Evolutionary conservation across 2,113 vertebrate species (phyloP), one percentile per base, ranked within the genome.

Genomic region (Regulus satrapa): DNA sequence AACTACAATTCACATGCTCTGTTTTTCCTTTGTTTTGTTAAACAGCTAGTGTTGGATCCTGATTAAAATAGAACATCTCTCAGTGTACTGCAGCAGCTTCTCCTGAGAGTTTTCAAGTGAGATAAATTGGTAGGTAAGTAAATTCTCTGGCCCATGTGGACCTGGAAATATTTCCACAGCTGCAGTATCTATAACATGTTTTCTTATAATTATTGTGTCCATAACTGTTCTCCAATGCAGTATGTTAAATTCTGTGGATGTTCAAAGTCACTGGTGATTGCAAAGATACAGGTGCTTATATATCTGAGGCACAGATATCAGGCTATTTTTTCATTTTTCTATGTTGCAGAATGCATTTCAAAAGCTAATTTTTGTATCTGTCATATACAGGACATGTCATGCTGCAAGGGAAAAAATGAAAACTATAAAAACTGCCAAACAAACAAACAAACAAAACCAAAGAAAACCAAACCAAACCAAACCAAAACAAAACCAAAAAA

Each of bases 381-480:
- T 81, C 14, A 68, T 14, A 20, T 7, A 26, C 1, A 76, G 3
- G 7, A 21, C 6, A 16, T 28, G n/a, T 1, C 1, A 4, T 6
- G 0, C 16, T 46, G 4, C 24, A 8, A n/a, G 8, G 1, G 3
- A 40, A 68, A 41, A 40, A 58, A 46, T 14, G n/a, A n/a, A n/a
- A n/a, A n/a, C n/a, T n/a, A 6, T 4, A 26, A 3, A 32, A 43
- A 49, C 21, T 14, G 7, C 6, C 31, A 18, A 18, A n/a, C 41
- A 41, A 41, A 31, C 10, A 26, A 8, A 51, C 49, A 63, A 10
- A 15, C 21, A 28, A 13, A 54, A 12, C 31, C 7, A 31, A 5
- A 38, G 18, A 28, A 48, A 28, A 6, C 8, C 34, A 67, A 49
- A 12, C 28, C 31, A 21, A 17, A n/a, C n/a, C n/a, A 21, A 40